Percentiles rank a stretch among this genome's conserved stretches.
phyloP scores from a whole-genome alignment of 2,797 vertebrate genomes.

The Champsocephalus gunnari region DNA sequence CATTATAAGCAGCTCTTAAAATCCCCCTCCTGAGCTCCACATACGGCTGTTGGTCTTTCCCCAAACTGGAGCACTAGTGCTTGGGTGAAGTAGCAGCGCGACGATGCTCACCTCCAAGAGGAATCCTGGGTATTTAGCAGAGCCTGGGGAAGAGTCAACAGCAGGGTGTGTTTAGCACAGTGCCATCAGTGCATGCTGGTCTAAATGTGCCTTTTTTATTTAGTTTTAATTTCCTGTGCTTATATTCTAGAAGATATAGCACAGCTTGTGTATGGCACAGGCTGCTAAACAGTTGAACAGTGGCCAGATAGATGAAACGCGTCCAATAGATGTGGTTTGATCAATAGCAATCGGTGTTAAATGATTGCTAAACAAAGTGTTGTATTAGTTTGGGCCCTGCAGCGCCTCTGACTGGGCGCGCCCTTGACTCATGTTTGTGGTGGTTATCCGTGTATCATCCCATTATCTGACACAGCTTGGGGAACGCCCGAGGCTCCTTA shows the following conservation, averaged over 20 bases:
- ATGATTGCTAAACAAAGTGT: background rate
- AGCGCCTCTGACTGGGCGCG: rapidly evolving
- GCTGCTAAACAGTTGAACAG: background rate
- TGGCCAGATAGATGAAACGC: background rate
- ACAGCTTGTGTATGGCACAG: background rate
- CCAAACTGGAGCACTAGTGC: slow-evolving; percentile 8
- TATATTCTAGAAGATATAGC: background rate
- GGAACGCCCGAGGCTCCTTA: slow-evolving; percentile 7
- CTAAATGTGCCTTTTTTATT: no score
- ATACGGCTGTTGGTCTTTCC: background rate
- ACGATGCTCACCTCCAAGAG: slow-evolving; percentile 30
- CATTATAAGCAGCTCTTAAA: slow-evolving; percentile 40
- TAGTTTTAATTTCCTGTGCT: background rate
- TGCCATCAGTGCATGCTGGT: background rate
- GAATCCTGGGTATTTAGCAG: slow-evolving; percentile 56
- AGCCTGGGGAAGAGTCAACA: slow-evolving; percentile 40
- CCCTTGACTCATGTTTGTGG: slow-evolving; percentile 1
- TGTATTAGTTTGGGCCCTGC: slow-evolving; percentile 5
- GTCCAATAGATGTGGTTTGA: background rate
- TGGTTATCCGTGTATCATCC: slow-evolving; percentile 17
- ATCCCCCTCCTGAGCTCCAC: background rate
- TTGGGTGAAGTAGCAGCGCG: background rate
- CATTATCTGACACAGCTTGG: slow-evolving; percentile 3
- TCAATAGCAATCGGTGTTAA: background rate
- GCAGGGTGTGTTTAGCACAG: slow-evolving; percentile 11